These are phyloP conservation scores for Salticus scenicus DNA, from an alignment of 2,888 invertebrate genomes.

Conservation along the genomic window DNA sequence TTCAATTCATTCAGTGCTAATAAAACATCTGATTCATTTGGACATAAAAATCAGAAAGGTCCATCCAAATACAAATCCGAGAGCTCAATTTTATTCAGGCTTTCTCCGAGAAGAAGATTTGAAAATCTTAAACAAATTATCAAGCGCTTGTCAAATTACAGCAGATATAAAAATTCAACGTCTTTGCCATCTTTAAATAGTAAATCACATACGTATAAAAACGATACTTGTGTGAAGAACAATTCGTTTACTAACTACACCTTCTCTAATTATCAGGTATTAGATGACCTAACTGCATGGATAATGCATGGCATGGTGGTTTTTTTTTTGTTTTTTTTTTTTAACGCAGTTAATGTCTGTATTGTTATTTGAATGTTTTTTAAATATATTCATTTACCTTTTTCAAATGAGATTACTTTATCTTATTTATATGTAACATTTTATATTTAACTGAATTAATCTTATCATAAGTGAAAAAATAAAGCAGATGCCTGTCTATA, in stretches of 20 bases:
- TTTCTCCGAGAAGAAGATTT: constrained; percentile 52
- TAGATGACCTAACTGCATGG: constrained; percentile 14
- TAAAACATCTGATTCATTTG: constrained; percentile 15
- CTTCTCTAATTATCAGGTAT: constrained; percentile 54
- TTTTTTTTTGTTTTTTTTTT: too few relatives aligned
- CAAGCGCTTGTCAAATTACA: constrained; percentile 45
- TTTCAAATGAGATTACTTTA: too few relatives aligned
- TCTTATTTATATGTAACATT: too few relatives aligned
- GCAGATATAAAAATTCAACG: constrained; percentile 31
- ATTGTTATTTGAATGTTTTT: neutral
- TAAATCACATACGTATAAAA: constrained; percentile 39
- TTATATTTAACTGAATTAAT: too few relatives aligned
- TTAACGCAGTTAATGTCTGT: neutral
- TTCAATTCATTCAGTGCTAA: constrained; percentile 25
- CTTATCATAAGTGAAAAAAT: too few relatives aligned
- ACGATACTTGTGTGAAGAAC: constrained; percentile 50
- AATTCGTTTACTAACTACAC: constrained; percentile 22
- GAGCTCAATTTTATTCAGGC: constrained; percentile 49
- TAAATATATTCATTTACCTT: too few relatives aligned
- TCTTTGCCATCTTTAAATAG: constrained; percentile 38
- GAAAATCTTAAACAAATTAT: constrained; percentile 59
- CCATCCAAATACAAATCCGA: constrained; percentile 42
- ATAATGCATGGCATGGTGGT: neutral
- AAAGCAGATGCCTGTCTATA: too few relatives aligned
- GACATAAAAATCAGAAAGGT: neutral